A percentile compares a stretch with the other conserved stretches of the same genome.
Conservation (phyloP, 30 jellyfish, hydroid and myxozoan genomes). For the Pelagia noctiluca region DNA sequence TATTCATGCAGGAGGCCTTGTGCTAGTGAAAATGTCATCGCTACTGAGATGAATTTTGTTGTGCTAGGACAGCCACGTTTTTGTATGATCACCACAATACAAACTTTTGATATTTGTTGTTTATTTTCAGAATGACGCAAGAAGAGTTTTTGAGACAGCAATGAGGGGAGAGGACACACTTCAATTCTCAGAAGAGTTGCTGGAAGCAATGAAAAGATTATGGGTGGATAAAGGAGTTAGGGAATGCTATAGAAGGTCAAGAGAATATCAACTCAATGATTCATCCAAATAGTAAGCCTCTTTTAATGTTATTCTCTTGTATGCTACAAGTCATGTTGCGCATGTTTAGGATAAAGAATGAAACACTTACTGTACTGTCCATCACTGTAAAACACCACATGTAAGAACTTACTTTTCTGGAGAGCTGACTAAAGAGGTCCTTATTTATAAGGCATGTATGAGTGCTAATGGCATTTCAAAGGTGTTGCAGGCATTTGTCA, state of each 20-base stretch:
- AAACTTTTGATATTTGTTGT: neutral
- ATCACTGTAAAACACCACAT: too few relatives aligned
- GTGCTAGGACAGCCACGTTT: too few relatives aligned
- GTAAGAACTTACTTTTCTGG: too few relatives aligned
- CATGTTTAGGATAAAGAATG: too few relatives aligned
- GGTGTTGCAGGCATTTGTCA: too few relatives aligned
- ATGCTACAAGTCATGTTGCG: neutral
- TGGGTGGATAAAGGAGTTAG: conserved; percentile 98
- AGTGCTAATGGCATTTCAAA: too few relatives aligned
- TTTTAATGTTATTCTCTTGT: neutral
- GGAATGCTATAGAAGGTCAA: conserved; percentile 84
- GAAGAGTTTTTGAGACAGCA: conserved; percentile 87
- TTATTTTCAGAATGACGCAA: conserved; percentile 81
- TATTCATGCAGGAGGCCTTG: neutral
- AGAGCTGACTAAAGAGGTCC: too few relatives aligned
- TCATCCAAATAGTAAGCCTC: conserved; percentile 93
- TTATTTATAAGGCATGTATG: too few relatives aligned
- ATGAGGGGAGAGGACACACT: conserved; percentile 91
- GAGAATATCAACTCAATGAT: conserved; percentile 97
- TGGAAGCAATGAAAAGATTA: conserved; percentile 93
- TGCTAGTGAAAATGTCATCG: neutral
- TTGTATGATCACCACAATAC: too few relatives aligned
- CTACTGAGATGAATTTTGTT: too few relatives aligned
- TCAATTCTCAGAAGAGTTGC: conserved; percentile 90
- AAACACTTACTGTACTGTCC: too few relatives aligned